A percentile compares a stretch with the other conserved stretches of the same genome.
Conservation (phyloP, 1,140 invertebrate genomes). For the Thaumetopoea pityocampa region DNA sequence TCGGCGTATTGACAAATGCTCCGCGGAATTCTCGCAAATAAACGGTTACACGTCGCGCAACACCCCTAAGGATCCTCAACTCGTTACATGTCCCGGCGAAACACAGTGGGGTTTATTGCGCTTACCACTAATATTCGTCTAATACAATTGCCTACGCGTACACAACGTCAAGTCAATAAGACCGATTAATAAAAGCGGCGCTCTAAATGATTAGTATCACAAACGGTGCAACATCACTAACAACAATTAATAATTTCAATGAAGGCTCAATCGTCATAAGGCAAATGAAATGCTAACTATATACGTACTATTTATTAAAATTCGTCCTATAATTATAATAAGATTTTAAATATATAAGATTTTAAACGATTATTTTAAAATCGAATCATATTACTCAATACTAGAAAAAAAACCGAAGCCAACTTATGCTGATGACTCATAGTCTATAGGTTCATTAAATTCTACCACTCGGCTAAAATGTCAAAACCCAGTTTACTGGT, state of each 20-base stretch:
- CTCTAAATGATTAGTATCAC: slow-evolving; percentile 63
- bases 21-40: slow-evolving; percentile 6
- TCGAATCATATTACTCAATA: too few species aligned
- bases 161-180: slow-evolving; percentile 66
- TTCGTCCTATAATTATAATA: slow-evolving; percentile 29
- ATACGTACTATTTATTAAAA: slow-evolving; percentile 28
- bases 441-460: too few species aligned
- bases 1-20: background rate
- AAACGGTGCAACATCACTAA: slow-evolving; percentile 61
- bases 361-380: too few species aligned
- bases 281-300: slow-evolving; percentile 54
- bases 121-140: slow-evolving; percentile 66
- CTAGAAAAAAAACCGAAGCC: too few species aligned
- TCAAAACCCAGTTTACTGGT: too few species aligned
- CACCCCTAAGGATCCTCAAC: slow-evolving; percentile 6
- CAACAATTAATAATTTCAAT: slow-evolving; percentile 53
- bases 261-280: slow-evolving; percentile 55
- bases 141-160: slow-evolving; percentile 69
- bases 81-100: slow-evolving; percentile 22
- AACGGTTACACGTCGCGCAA: background rate
- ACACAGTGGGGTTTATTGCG: slow-evolving; percentile 60
- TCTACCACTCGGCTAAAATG: too few species aligned
- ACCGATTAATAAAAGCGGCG: slow-evolving; percentile 62
- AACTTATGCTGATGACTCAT: too few species aligned
- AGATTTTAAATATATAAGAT: too few species aligned